These are phyloP conservation scores for Vulpes vulpes DNA, from an alignment of 2,113 vertebrate species.

Conservation along the genomic window DNA sequence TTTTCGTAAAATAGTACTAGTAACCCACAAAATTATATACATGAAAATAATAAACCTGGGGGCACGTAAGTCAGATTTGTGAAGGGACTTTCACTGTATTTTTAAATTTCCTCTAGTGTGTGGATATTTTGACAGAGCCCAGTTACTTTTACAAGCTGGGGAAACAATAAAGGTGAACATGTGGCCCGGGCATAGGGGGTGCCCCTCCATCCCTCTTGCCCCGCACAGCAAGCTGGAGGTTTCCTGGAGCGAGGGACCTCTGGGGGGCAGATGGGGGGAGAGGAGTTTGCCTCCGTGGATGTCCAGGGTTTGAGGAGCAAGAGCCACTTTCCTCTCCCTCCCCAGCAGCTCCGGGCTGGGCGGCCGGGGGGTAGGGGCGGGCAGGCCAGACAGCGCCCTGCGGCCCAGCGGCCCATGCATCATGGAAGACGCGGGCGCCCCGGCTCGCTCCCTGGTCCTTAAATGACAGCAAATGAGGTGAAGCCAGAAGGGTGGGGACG, in stretches of 20 bases:
- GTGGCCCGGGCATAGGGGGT: not conserved
- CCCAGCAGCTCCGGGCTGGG: not conserved
- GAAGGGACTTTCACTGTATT: not conserved
- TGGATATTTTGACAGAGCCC: not conserved
- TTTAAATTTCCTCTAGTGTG: not conserved
- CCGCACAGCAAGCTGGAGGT: not conserved
- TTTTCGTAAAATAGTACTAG: constrained; percentile 19
- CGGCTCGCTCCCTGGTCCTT: constrained; percentile 76
- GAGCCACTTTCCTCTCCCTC: constrained; percentile 12
- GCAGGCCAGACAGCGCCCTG: constrained; percentile 54
- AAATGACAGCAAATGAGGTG: constrained; percentile 86
- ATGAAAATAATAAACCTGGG: constrained; percentile 28
- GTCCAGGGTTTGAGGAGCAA: not conserved
- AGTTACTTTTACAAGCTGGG: not conserved
- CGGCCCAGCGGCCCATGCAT: constrained; percentile 74
- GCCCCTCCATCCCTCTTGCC: not conserved
- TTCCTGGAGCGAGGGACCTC: not conserved
- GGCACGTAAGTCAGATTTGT: not conserved
- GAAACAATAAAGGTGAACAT: not conserved
- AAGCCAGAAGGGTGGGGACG: constrained; percentile 82
- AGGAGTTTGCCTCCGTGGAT: not conserved
- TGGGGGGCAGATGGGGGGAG: not conserved
- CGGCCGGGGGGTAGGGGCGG: not conserved
- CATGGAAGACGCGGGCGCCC: constrained; percentile 75
- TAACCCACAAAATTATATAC: not conserved